Evolutionary conservation across 2,113 vertebrate species (phyloP).

Genomic region (Prietella phreatophila): DNA sequence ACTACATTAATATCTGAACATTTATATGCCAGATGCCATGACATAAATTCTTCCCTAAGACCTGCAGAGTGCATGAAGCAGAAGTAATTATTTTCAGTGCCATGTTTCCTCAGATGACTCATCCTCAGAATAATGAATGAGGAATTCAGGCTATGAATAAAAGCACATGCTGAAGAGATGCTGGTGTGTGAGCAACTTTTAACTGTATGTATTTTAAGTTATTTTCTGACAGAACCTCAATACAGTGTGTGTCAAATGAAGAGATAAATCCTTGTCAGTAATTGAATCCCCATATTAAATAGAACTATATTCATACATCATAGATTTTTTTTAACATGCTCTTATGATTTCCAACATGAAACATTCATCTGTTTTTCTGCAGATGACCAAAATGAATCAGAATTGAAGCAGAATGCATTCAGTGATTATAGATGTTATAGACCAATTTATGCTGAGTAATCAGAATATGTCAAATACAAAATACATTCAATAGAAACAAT

Average conservation of each 20-base stretch:
- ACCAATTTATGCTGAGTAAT: background rate
- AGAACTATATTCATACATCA: background rate
- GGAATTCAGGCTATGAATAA: constrained; percentile 34
- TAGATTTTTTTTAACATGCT: background rate
- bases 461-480: background rate
- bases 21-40: constrained; percentile 17
- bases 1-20: constrained; percentile 10
- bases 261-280: background rate
- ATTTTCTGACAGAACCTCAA: background rate
- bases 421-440: background rate
- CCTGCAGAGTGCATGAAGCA: constrained; percentile 26
- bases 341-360: background rate
- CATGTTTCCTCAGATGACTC: constrained; percentile 34
- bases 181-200: constrained; percentile 17
- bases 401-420: background rate
- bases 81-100: constrained; percentile 44
- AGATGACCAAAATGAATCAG: background rate
- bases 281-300: background rate
- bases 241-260: background rate
- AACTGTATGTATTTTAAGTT: background rate
- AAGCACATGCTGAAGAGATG: constrained; percentile 8
- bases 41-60: constrained; percentile 17
- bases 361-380: background rate
- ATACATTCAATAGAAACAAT: background rate
- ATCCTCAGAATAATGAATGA: constrained; percentile 43